These are phyloP conservation scores for Saguinus midas DNA, from an alignment of 2,113 vertebrate genomes.

Conservation along the genomic window DNA sequence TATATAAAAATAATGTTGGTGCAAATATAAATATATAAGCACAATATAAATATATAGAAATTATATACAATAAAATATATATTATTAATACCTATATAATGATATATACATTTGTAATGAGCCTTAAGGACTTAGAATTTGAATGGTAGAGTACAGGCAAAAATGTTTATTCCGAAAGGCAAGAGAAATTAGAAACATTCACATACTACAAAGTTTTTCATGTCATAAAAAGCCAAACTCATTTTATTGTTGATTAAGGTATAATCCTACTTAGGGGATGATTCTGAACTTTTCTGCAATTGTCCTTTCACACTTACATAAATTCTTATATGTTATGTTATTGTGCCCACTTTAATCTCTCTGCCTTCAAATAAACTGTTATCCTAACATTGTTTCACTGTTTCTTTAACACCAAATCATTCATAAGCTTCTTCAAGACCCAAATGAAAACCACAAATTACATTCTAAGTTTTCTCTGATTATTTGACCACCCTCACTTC, in stretches of 20 bases:
- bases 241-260: no score
- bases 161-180: background rate
- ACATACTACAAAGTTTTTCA: background rate
- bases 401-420: background rate
- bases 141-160: background rate
- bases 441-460: background rate
- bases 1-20: background rate
- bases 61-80: background rate
- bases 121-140: background rate
- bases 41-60: background rate
- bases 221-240: background rate
- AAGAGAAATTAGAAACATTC: background rate
- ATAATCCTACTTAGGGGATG: background rate
- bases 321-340: background rate
- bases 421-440: background rate
- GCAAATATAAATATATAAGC: background rate
- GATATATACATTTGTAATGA: background rate
- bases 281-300: background rate
- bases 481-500: background rate
- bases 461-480: background rate
- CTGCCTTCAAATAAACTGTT: background rate
- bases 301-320: background rate
- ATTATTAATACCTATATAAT: background rate
- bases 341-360: background rate
- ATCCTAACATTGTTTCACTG: background rate